Evolutionary conservation across 2,113 vertebrate genomes (phyloP).

Genomic region (Sinocyclocheilus maitianheensis): DNA sequence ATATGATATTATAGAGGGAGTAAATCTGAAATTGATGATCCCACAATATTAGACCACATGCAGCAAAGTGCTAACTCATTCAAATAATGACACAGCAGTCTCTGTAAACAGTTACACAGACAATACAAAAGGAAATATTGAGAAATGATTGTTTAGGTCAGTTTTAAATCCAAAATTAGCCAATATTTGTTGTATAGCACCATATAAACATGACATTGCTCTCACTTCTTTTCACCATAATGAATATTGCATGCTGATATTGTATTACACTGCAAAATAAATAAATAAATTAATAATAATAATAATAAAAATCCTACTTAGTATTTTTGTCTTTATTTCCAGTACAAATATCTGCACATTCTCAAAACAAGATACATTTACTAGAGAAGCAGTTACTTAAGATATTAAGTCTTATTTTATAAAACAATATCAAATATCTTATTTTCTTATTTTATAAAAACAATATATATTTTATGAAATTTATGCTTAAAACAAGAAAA

Average conservation of each 20-base stretch:
- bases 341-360: not conserved
- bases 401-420: too few relatives aligned
- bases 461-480: too few relatives aligned
- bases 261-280: too few relatives aligned
- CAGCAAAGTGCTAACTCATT: not conserved
- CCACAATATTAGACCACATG: not conserved
- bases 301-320: too few relatives aligned
- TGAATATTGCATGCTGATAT: too few relatives aligned
- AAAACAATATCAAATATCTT: too few relatives aligned
- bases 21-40: not conserved
- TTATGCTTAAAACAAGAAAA: too few relatives aligned
- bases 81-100: constrained; percentile 8
- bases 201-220: not conserved
- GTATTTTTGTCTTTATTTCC: too few relatives aligned
- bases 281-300: too few relatives aligned
- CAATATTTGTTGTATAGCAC: not conserved
- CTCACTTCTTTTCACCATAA: not conserved
- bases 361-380: too few relatives aligned
- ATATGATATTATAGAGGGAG: not conserved
- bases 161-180: not conserved
- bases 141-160: not conserved
- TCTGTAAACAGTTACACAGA: not conserved
- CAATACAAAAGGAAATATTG: not conserved
- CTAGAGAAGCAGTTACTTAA: too few relatives aligned
- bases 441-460: too few relatives aligned